Evolutionary conservation across 2,113 vertebrate genomes (phyloP).

Genomic region (Mustela lutreola): DNA sequence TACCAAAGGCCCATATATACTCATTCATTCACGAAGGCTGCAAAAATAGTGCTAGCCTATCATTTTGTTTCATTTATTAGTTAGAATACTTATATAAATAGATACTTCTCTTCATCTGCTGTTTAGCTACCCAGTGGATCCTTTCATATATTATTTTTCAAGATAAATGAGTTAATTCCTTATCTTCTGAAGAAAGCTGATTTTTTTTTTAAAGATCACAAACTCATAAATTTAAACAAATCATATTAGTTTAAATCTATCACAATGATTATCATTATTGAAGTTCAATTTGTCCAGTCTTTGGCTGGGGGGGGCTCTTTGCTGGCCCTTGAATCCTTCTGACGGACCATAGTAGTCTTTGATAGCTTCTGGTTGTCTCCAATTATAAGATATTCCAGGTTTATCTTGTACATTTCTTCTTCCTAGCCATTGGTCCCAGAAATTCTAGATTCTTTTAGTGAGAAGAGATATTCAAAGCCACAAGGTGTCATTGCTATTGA

Average conservation of each 20-base stretch:
- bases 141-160: background rate
- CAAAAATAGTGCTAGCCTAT: background rate
- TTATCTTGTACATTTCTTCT: background rate
- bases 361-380: background rate
- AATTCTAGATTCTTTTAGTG: background rate
- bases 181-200: background rate
- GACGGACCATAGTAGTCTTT: background rate
- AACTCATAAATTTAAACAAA: background rate
- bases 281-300: background rate
- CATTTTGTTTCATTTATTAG: constrained; percentile 33
- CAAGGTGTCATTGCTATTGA: background rate
- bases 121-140: background rate
- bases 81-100: background rate
- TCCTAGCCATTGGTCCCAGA: background rate
- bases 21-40: background rate
- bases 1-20: background rate
- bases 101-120: background rate
- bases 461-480: background rate
- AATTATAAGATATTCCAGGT: background rate
- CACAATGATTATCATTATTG: background rate
- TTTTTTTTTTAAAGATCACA: background rate
- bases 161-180: background rate
- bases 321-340: background rate
- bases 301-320: background rate
- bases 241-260: background rate